Percentiles rank a stretch among this genome's conserved stretches.
phyloP scores from a whole-genome alignment of 2,888 invertebrate genomes.

The Anorthoa munda region DNA sequence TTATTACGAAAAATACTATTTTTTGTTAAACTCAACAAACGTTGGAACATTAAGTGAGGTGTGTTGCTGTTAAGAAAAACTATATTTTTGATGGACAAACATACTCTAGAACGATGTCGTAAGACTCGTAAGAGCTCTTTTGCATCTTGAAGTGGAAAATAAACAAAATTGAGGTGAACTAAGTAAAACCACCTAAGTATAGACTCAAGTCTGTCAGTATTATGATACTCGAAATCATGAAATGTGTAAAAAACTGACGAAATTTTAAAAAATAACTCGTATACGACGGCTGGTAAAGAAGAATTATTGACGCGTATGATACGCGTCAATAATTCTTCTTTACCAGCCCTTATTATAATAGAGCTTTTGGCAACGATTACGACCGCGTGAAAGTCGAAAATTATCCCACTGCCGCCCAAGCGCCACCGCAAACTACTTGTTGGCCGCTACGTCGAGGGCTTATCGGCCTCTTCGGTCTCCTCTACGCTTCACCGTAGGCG shows the following conservation, averaged over 20 bases:
- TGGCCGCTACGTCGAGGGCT: too few species aligned
- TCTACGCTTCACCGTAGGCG: too few species aligned
- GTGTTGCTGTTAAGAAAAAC: conserved; percentile 7
- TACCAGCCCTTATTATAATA: too few species aligned
- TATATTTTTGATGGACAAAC: conserved; percentile 9
- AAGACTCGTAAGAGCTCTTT: conserved; percentile 14
- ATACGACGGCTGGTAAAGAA: too few species aligned
- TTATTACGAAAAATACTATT: neutral
- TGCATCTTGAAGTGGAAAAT: conserved; percentile 11
- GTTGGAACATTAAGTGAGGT: neutral
- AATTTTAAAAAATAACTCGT: neutral
- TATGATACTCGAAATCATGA: neutral
- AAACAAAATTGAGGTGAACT: conserved; percentile 19
- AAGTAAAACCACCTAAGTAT: neutral
- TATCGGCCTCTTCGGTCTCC: too few species aligned
- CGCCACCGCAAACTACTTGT: too few species aligned
- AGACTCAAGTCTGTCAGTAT: neutral
- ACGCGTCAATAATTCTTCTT: neutral
- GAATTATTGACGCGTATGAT: too few species aligned
- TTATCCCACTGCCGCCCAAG: too few species aligned
- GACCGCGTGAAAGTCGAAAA: too few species aligned
- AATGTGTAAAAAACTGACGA: neutral
- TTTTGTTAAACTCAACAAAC: neutral
- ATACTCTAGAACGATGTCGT: conserved; percentile 15
- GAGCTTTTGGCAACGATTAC: too few species aligned